phyloP scores from a whole-genome alignment of 1,140 invertebrate species.

The Drosophila azteca region DNA sequence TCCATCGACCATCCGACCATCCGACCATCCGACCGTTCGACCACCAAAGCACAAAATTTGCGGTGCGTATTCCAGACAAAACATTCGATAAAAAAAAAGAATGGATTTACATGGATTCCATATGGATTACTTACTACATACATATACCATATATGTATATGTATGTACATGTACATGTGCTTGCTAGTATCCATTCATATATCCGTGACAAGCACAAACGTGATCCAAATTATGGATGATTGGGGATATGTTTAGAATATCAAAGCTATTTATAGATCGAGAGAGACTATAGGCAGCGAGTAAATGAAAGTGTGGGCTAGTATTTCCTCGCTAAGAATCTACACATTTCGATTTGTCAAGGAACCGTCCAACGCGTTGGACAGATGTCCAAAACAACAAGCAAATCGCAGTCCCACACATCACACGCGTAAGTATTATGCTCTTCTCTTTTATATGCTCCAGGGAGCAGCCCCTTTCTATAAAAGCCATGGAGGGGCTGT shows the following conservation, averaged over 20 bases:
- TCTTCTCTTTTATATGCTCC: conserved; percentile 35
- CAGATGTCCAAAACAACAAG: conserved; percentile 55
- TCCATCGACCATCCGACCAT: conserved; percentile 10
- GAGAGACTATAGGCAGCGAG: too few relatives aligned
- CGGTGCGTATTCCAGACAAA: conserved; percentile 47
- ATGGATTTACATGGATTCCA: conserved; percentile 48
- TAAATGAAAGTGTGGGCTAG: too few relatives aligned
- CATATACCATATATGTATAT: too few relatives aligned
- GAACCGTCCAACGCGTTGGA: neutral
- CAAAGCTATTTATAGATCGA: neutral
- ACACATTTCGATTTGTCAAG: conserved; percentile 55
- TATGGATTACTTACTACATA: too few relatives aligned
- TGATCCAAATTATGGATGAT: conserved; percentile 53
- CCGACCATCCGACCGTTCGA: too few relatives aligned
- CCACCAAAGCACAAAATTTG: conserved; percentile 60
- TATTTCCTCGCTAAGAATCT: conserved; percentile 15
- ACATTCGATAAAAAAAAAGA: conserved; percentile 21
- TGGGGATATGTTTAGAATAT: conserved; percentile 36
- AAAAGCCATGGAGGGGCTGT: conserved; percentile 19
- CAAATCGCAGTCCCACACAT: conserved; percentile 61
- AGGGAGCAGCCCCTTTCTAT: conserved; percentile 43
- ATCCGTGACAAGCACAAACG: conserved; percentile 43
- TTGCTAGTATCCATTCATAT: conserved; percentile 13
- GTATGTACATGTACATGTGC: conserved; percentile 28
- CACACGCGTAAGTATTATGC: conserved; percentile 35